These are phyloP conservation scores for Platypus cylindrus DNA, from an alignment of 2,888 invertebrate genomes.

Conservation along the genomic window DNA sequence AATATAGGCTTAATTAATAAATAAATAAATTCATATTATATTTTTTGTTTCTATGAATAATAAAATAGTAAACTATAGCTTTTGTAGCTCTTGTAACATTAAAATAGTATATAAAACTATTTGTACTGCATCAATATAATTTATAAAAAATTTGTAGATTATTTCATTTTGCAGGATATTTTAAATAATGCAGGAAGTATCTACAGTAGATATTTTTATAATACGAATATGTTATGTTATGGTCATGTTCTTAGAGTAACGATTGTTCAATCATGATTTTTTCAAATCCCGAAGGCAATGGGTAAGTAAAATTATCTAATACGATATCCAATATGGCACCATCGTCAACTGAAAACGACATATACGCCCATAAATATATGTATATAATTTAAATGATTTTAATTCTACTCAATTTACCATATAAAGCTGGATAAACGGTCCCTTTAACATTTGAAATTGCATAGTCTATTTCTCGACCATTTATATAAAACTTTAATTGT, in stretches of 20 bases:
- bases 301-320: constrained; percentile 76
- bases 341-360: constrained; percentile 69
- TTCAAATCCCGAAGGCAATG: constrained; percentile 79
- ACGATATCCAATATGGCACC: constrained; percentile 94
- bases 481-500: constrained; percentile 86
- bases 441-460: constrained; percentile 82
- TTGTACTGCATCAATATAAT: too few relatives aligned
- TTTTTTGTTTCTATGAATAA: too few relatives aligned
- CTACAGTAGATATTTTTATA: neutral
- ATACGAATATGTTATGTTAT: too few relatives aligned
- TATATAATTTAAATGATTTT: neutral
- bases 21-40: too few relatives aligned
- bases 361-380: constrained; percentile 2
- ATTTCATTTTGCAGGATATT: too few relatives aligned
- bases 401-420: constrained; percentile 47
- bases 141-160: too few relatives aligned
- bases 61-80: too few relatives aligned
- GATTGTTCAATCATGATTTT: constrained; percentile 96
- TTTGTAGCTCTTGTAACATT: too few relatives aligned
- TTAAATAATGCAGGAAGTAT: too few relatives aligned
- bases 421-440: constrained; percentile 82
- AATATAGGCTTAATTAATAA: too few relatives aligned
- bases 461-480: constrained; percentile 76
- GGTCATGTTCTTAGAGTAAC: constrained; percentile 55
- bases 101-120: too few relatives aligned